phyloP scores from a whole-genome alignment of 1,140 invertebrate genomes.

The Aphaenogaster rudis region DNA sequence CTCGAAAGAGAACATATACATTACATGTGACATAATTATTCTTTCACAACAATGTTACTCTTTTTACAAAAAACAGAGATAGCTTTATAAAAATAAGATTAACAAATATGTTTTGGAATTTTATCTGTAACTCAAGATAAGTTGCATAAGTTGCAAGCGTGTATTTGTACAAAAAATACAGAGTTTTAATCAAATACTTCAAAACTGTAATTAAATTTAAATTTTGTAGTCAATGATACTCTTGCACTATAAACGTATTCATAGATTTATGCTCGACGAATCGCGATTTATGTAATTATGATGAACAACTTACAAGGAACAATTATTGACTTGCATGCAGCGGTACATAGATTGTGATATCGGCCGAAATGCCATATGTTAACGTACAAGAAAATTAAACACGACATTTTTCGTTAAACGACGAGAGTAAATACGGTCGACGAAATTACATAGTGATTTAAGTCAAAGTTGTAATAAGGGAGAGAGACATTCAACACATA shows the following conservation, averaged over 20 bases:
- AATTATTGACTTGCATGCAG: constrained; percentile 12
- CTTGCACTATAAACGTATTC: background rate
- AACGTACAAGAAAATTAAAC: constrained; percentile 13
- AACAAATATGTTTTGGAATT: background rate
- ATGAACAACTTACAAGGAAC: background rate
- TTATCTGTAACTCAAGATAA: background rate
- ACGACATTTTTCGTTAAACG: constrained; percentile 37
- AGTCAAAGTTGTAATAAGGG: constrained; percentile 48
- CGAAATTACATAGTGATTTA: constrained; percentile 43
- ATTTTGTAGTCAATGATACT: background rate
- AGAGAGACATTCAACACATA: constrained; percentile 25
- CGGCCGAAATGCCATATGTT: background rate
- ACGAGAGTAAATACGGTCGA: constrained; percentile 20
- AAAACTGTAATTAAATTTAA: background rate
- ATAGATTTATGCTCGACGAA: background rate
- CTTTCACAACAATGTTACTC: background rate
- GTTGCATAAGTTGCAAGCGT: background rate
- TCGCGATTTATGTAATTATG: background rate
- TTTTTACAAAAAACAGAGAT: background rate
- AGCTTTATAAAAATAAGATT: background rate
- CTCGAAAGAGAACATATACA: background rate
- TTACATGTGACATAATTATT: background rate
- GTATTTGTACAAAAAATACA: background rate
- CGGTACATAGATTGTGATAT: background rate
- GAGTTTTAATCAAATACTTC: background rate